Percentiles rank a stretch among this genome's conserved stretches.
Conservation (phyloP, 1,140 invertebrate species). For the Eumeta japonica region DNA sequence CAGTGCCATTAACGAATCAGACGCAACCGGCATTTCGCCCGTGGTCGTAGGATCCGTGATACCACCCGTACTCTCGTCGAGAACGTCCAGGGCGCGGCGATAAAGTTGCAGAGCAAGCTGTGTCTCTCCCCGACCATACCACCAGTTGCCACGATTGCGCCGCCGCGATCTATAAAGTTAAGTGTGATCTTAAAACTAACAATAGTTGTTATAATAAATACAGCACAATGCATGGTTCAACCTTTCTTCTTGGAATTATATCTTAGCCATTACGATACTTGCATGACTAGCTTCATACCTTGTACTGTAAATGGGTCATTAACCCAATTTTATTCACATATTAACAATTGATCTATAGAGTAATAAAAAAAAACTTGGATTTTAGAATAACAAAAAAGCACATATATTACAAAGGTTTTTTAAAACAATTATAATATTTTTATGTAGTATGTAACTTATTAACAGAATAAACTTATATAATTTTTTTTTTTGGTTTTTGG, state of each 20-base stretch:
- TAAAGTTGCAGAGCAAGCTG: slow-evolving; percentile 81
- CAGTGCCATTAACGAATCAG: slow-evolving; percentile 44
- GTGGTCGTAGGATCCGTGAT: slow-evolving; percentile 40
- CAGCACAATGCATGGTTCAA: slow-evolving; percentile 4
- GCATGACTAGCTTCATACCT: too few species aligned
- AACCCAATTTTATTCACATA: slow-evolving; percentile 4
- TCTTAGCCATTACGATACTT: slow-evolving; percentile 46
- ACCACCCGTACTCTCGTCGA: slow-evolving; percentile 69
- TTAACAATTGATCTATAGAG: neutral
- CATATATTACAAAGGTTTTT: too few species aligned
- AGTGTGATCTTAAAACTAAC: too few species aligned
- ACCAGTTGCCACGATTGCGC: slow-evolving; percentile 83
- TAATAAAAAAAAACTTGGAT: slow-evolving; percentile 5
- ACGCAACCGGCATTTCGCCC: slow-evolving; percentile 25
- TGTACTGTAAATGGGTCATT: slow-evolving; percentile 1
- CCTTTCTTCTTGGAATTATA: slow-evolving; percentile 60
- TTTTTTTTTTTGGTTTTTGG: too few species aligned
- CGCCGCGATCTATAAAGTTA: slow-evolving; percentile 67
- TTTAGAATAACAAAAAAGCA: too few species aligned
- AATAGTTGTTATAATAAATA: neutral
- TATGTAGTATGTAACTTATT: too few species aligned
- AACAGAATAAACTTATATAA: too few species aligned
- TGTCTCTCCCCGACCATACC: slow-evolving; percentile 77
- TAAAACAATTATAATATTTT: too few species aligned
- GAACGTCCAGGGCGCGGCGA: slow-evolving; percentile 75